A percentile compares a stretch with the other conserved stretches of the same genome.
phyloP scores from a whole-genome alignment of 2,113 vertebrate species.

The Scophthalmus maximus region DNA sequence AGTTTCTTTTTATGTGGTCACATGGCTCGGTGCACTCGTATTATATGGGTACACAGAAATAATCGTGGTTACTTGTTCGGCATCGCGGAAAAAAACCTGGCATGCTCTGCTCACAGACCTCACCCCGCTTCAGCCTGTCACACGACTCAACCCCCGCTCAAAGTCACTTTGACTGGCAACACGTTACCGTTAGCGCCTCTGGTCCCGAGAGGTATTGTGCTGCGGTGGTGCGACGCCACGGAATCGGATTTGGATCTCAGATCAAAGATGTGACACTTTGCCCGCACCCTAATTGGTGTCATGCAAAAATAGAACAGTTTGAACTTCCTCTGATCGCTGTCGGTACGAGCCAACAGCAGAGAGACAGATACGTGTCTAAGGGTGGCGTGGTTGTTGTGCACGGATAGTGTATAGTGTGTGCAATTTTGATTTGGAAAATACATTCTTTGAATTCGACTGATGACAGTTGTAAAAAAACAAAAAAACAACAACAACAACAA shows the following conservation, averaged over 20 bases:
- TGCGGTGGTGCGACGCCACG: constrained; percentile 36
- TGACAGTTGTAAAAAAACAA: constrained; percentile 14
- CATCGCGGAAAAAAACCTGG: constrained; percentile 29
- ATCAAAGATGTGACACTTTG: constrained; percentile 58
- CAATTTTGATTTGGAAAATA: constrained; percentile 11
- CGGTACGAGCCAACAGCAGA: background rate
- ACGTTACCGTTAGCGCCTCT: constrained; percentile 46
- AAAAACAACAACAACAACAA: no score
- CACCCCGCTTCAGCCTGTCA: constrained; percentile 49
- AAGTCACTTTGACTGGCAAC: constrained; percentile 62
- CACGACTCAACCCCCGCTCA: constrained; percentile 51
- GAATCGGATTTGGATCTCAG: constrained; percentile 55
- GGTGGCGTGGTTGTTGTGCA: no score
- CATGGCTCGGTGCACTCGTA: background rate
- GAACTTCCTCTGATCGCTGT: constrained; percentile 45
- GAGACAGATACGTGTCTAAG: background rate
- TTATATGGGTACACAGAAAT: constrained; percentile 7
- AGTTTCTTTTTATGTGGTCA: background rate
- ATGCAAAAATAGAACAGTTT: constrained; percentile 65
- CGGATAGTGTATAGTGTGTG: no score
- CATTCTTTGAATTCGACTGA: background rate
- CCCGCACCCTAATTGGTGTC: constrained; percentile 63
- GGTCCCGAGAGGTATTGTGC: constrained; percentile 54
- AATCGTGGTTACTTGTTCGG: constrained; percentile 23
- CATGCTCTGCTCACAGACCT: constrained; percentile 37